phyloP scores from a whole-genome alignment of 1,140 invertebrate species.

The Chelonus insularis region DNA sequence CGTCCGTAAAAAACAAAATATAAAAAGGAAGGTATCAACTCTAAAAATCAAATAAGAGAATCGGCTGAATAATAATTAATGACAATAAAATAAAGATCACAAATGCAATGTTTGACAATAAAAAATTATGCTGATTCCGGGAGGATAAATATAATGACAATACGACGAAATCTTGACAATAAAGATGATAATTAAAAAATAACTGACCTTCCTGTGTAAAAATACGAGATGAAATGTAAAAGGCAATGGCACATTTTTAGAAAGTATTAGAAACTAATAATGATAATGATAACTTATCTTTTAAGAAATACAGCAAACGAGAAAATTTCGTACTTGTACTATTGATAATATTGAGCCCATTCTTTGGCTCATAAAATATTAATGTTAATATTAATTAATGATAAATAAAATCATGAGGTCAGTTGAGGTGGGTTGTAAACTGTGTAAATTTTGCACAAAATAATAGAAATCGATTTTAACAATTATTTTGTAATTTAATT shows the following conservation, averaged over 20 bases:
- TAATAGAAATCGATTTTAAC: conserved; percentile 24
- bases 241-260: background rate
- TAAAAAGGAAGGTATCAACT: too few relatives aligned
- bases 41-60: too few relatives aligned
- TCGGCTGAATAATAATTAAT: too few relatives aligned
- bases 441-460: conserved; percentile 57
- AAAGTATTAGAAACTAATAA: conserved; percentile 24
- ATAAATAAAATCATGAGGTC: too few relatives aligned
- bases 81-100: background rate
- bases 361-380: background rate
- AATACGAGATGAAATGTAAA: conserved; percentile 28
- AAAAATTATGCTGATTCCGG: background rate
- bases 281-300: conserved; percentile 19
- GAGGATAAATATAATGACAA: background rate
- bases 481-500: conserved; percentile 24
- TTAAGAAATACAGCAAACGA: conserved; percentile 32
- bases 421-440: conserved; percentile 28
- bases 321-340: conserved; percentile 25
- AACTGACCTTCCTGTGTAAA: conserved; percentile 28
- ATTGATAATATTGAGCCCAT: background rate
- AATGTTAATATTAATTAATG: too few relatives aligned
- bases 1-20: conserved; percentile 26
- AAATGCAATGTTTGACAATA: conserved; percentile 15
- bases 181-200: conserved; percentile 30
- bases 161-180: conserved; percentile 22